Evolutionary conservation across 2,113 vertebrate genomes (phyloP).

Genomic region (Lophius piscatorius): DNA sequence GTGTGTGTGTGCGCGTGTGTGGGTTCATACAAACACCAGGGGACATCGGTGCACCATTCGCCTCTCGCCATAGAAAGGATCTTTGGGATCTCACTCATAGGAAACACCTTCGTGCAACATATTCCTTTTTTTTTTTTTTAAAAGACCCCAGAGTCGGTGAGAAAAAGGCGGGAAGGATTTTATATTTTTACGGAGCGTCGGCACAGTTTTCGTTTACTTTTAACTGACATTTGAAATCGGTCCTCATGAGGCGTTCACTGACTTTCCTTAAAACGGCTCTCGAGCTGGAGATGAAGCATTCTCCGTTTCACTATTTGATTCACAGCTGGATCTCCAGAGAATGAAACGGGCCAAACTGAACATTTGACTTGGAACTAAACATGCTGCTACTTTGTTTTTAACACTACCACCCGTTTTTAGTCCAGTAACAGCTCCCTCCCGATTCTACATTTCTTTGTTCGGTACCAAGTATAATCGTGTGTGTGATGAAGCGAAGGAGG

Average conservation of each 20-base stretch:
- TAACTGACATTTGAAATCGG: constrained; percentile 24
- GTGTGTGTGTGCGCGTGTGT: neutral
- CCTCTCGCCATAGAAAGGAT: no score
- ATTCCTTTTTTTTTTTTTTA: constrained; percentile 26
- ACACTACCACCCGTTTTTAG: no score
- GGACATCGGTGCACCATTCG: no score
- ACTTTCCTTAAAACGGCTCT: constrained; percentile 9
- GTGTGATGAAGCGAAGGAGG: constrained; percentile 15
- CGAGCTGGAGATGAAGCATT: neutral
- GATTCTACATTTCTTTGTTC: constrained; percentile 12
- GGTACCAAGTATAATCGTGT: constrained; percentile 59
- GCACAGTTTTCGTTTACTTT: constrained; percentile 16
- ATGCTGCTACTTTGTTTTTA: constrained; percentile 61
- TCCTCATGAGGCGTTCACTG: constrained; percentile 22
- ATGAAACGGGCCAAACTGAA: constrained; percentile 28
- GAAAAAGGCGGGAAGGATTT: constrained; percentile 7
- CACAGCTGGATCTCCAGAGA: neutral
- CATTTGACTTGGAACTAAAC: constrained; percentile 31
- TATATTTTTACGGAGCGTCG: neutral
- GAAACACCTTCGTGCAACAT: no score
- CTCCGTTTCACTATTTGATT: constrained; percentile 2
- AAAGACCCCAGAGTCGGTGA: neutral
- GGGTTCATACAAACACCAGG: constrained; percentile 1
- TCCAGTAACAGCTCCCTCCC: constrained; percentile 20
- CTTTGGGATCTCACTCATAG: no score